Percentiles rank a stretch among this genome's conserved stretches.
Evolutionary conservation across 2,113 vertebrate genomes (phyloP).

Genomic region (Oncorhynchus mykiss): DNA sequence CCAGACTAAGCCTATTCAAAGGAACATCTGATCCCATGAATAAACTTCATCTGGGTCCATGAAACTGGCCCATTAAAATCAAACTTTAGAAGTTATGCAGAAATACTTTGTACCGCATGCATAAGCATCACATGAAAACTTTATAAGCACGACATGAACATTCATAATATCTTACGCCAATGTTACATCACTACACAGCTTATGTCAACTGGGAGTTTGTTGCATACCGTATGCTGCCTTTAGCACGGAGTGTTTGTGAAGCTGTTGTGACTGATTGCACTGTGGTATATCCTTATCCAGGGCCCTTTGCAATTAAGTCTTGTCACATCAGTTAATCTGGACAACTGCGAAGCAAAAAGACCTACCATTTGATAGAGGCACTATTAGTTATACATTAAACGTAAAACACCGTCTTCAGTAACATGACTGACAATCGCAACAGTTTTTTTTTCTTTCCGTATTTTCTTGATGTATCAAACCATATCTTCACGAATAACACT

Average conservation of each 20-base stretch:
- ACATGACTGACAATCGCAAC: neutral
- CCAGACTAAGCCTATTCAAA: too few species aligned
- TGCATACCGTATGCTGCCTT: neutral
- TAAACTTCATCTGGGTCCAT: neutral
- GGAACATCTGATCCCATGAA: too few species aligned
- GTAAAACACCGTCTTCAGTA: neutral
- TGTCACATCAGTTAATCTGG: too few species aligned
- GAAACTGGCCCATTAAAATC: neutral
- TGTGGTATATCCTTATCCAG: neutral
- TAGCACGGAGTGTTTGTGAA: neutral
- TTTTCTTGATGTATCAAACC: neutral
- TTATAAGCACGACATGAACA: too few species aligned
- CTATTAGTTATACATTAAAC: neutral
- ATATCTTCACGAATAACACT: neutral
- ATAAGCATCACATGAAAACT: too few species aligned
- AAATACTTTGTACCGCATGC: too few species aligned
- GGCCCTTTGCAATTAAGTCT: too few species aligned
- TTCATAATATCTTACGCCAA: too few species aligned
- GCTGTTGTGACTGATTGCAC: neutral
- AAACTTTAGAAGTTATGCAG: neutral
- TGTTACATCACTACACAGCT: too few species aligned
- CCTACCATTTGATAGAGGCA: neutral
- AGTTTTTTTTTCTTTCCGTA: neutral
- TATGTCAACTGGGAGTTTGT: too few species aligned
- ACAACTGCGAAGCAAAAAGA: neutral